These are phyloP conservation scores for Drosophila novamexicana DNA, from an alignment of 1,140 invertebrate genomes.

Conservation along the genomic window DNA sequence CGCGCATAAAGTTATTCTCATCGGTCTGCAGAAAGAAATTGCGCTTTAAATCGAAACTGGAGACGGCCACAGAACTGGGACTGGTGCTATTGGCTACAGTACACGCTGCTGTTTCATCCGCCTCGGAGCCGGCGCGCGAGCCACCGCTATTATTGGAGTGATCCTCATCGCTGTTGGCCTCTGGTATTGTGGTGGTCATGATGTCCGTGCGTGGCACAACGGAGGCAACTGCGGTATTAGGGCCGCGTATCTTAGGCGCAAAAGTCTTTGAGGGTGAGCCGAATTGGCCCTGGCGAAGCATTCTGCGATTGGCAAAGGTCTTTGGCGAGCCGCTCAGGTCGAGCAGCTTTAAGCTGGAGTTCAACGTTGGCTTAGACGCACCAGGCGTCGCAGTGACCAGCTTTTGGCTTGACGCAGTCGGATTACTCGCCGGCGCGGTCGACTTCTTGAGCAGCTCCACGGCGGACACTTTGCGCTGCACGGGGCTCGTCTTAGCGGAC, in stretches of 20 bases:
- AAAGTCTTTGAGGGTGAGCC: conserved; percentile 86
- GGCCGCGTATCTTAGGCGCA: conserved; percentile 87
- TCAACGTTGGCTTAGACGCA: conserved; percentile 66
- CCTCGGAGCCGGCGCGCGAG: conserved; percentile 54
- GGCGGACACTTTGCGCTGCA: conserved; percentile 89
- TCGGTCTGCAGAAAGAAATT: conserved; percentile 84
- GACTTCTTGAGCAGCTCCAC: conserved; percentile 92
- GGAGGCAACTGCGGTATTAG: conserved; percentile 87
- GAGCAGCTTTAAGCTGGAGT: conserved; percentile 84
- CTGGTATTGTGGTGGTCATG: conserved; percentile 93
- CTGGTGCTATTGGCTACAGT: conserved; percentile 24
- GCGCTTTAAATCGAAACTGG: conserved; percentile 74
- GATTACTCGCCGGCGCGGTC: conserved; percentile 9
- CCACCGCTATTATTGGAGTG: conserved; percentile 70
- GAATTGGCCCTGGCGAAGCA: conserved; percentile 86
- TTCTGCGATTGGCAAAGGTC: conserved; percentile 87
- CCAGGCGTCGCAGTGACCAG: conserved; percentile 19
- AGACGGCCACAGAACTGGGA: conserved; percentile 32
- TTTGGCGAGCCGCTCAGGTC: conserved; percentile 88
- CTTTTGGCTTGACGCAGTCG: conserved; percentile 14
- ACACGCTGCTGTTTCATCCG: conserved; percentile 28
- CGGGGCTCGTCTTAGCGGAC: conserved; percentile 85
- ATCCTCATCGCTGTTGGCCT: conserved; percentile 91
- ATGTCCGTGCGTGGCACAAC: conserved; percentile 91
- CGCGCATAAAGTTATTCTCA: conserved; percentile 84